Conservation (phyloP, 2,888 invertebrate genomes). For the Drosophila maculinotata region DNA sequence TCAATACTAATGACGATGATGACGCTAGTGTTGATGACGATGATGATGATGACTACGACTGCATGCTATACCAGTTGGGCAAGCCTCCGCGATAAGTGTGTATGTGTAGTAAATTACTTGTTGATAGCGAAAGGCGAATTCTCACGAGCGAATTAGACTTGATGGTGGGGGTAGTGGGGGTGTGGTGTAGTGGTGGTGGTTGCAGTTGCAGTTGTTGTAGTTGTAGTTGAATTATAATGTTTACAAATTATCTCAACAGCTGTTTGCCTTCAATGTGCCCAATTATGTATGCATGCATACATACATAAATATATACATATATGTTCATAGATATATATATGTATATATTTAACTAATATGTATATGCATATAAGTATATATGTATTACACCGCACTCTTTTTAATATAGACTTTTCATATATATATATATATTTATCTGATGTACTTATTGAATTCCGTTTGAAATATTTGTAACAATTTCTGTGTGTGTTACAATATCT, state of each 20-base stretch:
- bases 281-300: neutral
- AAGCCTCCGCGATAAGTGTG: too few species aligned
- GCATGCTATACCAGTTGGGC: slow-evolving; percentile 34
- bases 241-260: slow-evolving; percentile 49
- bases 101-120: slow-evolving; percentile 18
- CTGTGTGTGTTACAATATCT: slow-evolving; percentile 32
- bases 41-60: slow-evolving; percentile 15
- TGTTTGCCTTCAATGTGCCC: slow-evolving; percentile 41
- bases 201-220: too few species aligned
- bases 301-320: slow-evolving; percentile 10
- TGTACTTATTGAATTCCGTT: slow-evolving; percentile 1
- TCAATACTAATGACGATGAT: slow-evolving; percentile 37
- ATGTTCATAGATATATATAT: neutral
- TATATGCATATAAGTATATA: neutral
- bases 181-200: neutral
- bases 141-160: neutral
- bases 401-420: too few species aligned
- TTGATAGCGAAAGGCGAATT: slow-evolving; percentile 5
- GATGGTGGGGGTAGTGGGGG: too few species aligned
- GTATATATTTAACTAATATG: too few species aligned
- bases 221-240: slow-evolving; percentile 23
- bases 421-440: slow-evolving; percentile 1
- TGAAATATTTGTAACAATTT: slow-evolving; percentile 11
- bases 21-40: slow-evolving; percentile 8
- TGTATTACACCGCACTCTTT: too few species aligned